These are phyloP conservation scores for Trachythela sp. DNA, from an alignment of 64 coral and sea anemone species.

Conservation along the genomic window DNA sequence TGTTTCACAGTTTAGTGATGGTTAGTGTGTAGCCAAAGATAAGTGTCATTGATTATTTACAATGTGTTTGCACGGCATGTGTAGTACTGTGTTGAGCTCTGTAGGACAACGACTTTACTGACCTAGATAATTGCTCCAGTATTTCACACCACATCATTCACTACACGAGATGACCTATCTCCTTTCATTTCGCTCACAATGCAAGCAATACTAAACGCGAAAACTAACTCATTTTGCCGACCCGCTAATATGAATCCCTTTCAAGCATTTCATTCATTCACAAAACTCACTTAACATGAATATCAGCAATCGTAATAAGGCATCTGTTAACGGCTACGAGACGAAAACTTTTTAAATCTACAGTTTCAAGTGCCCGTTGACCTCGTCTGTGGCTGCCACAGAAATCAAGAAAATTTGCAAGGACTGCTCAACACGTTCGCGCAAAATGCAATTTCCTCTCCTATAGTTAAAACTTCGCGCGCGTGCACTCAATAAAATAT, in stretches of 20 bases:
- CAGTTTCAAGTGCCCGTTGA: conserved; percentile 13
- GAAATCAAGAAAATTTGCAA: background rate
- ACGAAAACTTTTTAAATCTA: background rate
- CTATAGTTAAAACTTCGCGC: background rate
- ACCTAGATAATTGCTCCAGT: conserved; percentile 20
- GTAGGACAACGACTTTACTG: background rate
- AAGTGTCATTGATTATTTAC: background rate
- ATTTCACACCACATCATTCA: background rate
- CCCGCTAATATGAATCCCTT: background rate
- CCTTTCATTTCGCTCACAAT: background rate
- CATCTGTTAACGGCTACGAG: background rate
- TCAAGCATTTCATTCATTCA: background rate
- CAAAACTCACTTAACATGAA: background rate
- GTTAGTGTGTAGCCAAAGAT: background rate
- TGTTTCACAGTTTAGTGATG: background rate
- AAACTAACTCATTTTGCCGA: background rate
- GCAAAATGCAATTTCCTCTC: background rate
- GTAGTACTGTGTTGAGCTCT: background rate
- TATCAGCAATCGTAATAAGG: background rate
- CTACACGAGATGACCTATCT: background rate
- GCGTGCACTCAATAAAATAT: background rate
- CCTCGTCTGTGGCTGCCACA: background rate
- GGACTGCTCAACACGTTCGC: background rate
- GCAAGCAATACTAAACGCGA: background rate
- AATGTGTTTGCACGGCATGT: background rate